A percentile compares a stretch with the other conserved stretches of the same genome.
These are phyloP conservation scores for Ormyrus nitidulus DNA, from an alignment of 2,888 invertebrate genomes.

Conservation along the genomic window DNA sequence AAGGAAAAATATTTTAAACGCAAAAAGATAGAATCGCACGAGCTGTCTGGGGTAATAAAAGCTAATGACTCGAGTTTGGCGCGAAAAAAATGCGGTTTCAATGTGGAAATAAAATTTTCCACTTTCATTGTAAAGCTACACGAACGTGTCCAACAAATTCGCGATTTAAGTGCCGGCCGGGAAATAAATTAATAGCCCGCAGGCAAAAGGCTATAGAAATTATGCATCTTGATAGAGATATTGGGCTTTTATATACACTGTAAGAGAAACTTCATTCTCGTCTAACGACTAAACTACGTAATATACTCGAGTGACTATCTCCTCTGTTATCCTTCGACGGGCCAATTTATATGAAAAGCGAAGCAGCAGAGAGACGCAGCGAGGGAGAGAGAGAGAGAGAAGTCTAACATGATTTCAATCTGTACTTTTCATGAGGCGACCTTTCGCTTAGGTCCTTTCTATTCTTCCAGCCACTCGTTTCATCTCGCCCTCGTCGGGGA, in stretches of 20 bases:
- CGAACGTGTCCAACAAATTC: too few relatives aligned
- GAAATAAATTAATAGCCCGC: too few relatives aligned
- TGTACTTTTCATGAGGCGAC: constrained; percentile 33
- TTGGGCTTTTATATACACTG: not conserved
- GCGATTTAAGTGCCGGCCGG: too few relatives aligned
- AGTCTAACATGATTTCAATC: constrained; percentile 40
- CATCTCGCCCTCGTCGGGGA: not conserved
- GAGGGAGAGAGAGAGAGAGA: constrained; percentile 17
- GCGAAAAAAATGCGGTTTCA: too few relatives aligned
- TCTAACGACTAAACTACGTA: constrained; percentile 16
- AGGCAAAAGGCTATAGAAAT: not conserved
- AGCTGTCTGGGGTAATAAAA: too few relatives aligned
- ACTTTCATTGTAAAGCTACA: too few relatives aligned
- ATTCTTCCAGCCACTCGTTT: constrained; percentile 8
- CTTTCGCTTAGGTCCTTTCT: constrained; percentile 34
- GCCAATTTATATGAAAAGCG: constrained; percentile 21
- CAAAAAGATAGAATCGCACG: too few relatives aligned
- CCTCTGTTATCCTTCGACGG: constrained; percentile 16
- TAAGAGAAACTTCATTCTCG: constrained; percentile 19
- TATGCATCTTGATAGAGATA: constrained; percentile 15
- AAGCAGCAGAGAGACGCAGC: too few relatives aligned
- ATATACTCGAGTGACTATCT: constrained; percentile 7
- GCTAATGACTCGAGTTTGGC: too few relatives aligned
- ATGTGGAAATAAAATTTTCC: too few relatives aligned
- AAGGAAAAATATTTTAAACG: too few relatives aligned